phyloP scores from a whole-genome alignment of 1,140 invertebrate species.

The Agrypnia vestita region DNA sequence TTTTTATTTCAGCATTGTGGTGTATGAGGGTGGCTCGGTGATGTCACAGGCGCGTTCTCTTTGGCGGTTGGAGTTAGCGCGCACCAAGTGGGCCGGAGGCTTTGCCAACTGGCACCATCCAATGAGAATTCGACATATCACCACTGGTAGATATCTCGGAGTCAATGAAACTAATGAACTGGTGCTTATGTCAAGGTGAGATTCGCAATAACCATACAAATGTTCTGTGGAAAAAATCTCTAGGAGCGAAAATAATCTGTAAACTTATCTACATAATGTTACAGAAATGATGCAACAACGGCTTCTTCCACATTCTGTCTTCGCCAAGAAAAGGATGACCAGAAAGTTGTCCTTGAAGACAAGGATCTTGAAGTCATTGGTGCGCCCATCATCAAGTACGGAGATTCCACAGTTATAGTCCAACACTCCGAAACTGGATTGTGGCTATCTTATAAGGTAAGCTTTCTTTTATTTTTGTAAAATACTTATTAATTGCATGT shows the following conservation, averaged over 20 bases:
- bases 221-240: too few relatives aligned
- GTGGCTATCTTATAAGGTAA: slow-evolving; percentile 97
- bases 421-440: slow-evolving; percentile 96
- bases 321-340: slow-evolving; percentile 95
- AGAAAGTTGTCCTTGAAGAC: slow-evolving; percentile 95
- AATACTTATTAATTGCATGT: background rate
- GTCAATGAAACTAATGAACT: slow-evolving; percentile 95
- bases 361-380: slow-evolving; percentile 99
- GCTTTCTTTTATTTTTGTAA: background rate
- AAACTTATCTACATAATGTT: slow-evolving; percentile 11
- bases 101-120: slow-evolving; percentile 99
- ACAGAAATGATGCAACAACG: slow-evolving; percentile 91
- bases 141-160: slow-evolving; percentile 96
- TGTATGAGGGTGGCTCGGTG: slow-evolving; percentile 98
- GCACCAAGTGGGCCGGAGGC: slow-evolving; percentile 99
- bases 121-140: slow-evolving; percentile 97
- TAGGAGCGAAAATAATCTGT: too few relatives aligned
- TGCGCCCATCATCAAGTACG: slow-evolving; percentile 97
- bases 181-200: slow-evolving; percentile 84
- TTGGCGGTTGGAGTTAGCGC: slow-evolving; percentile 96
- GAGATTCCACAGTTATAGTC: slow-evolving; percentile 98
- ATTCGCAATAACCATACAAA: background rate
- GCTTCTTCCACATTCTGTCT: slow-evolving; percentile 96
- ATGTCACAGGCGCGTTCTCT: slow-evolving; percentile 98
- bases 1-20: slow-evolving; percentile 87